A percentile compares a stretch with the other conserved stretches of the same genome.
Evolutionary conservation across 2,888 invertebrate species (phyloP).

Genomic region (Oxystoma pomonae): DNA sequence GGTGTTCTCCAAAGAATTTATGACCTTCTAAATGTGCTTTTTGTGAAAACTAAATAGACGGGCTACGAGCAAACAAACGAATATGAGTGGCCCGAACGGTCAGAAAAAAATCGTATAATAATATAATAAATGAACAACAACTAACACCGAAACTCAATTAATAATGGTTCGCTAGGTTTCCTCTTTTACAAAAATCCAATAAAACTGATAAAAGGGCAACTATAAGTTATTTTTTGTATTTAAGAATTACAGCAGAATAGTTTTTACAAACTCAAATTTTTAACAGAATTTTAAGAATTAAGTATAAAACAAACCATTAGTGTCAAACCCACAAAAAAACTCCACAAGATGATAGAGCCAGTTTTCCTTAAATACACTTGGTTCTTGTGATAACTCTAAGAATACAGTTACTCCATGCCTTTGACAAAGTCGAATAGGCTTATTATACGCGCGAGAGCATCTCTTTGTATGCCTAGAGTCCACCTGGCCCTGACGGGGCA

Average conservation of each 20-base stretch:
- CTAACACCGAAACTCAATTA: not conserved
- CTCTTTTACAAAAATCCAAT: not conserved
- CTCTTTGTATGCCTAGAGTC: not conserved
- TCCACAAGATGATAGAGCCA: no score
- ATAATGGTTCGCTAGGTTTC: not conserved
- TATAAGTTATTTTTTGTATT: not conserved
- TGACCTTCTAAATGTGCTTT: not conserved
- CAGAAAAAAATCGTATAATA: not conserved
- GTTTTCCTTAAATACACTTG: no score
- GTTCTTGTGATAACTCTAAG: no score
- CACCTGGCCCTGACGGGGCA: not conserved
- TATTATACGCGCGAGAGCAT: not conserved
- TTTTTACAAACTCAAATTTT: not conserved
- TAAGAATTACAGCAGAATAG: not conserved
- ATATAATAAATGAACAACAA: not conserved
- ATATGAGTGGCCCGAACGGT: not conserved
- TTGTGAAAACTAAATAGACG: not conserved
- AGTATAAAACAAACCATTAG: no score
- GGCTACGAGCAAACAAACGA: not conserved
- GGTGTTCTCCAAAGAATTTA: not conserved
- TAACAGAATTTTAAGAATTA: not conserved
- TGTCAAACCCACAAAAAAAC: no score
- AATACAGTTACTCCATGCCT: no score
- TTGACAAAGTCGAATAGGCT: not conserved
- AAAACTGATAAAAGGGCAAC: not conserved